Evolutionary conservation across 2,888 invertebrate species (phyloP).

Genomic region (Sepiola atlantica): DNA sequence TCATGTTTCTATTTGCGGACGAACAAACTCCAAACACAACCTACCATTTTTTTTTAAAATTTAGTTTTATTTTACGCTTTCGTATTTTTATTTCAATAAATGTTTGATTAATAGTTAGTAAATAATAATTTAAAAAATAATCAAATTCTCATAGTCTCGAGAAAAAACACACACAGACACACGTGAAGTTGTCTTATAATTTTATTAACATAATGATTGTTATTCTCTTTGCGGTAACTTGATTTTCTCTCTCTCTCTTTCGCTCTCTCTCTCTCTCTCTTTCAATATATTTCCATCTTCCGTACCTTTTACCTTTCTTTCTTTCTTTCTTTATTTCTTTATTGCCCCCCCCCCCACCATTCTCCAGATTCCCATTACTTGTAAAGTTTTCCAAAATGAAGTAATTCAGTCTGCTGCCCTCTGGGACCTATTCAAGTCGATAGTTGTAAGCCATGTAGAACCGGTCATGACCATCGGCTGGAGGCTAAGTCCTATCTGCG

Average conservation of each 20-base stretch:
- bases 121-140: no score
- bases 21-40: no score
- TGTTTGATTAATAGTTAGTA: no score
- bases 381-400: not conserved
- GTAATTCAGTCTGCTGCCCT: conserved; percentile 13
- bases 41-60: no score
- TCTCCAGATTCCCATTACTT: not conserved
- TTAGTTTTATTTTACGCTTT: no score
- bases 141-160: no score
- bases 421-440: conserved; percentile 32
- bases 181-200: no score
- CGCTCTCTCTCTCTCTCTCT: not conserved
- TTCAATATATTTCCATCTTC: not conserved
- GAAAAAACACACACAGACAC: no score
- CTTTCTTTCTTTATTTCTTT: not conserved
- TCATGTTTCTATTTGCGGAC: no score
- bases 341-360: not conserved
- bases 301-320: not conserved
- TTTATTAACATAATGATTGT: no score
- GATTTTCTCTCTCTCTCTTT: not conserved
- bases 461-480: conserved; percentile 12
- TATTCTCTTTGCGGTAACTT: not conserved
- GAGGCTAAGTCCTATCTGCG: conserved; percentile 32
- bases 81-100: no score
- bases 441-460: conserved; percentile 20